phyloP scores from a whole-genome alignment of 2,113 vertebrate species.

The Heteronetta atricapilla region DNA sequence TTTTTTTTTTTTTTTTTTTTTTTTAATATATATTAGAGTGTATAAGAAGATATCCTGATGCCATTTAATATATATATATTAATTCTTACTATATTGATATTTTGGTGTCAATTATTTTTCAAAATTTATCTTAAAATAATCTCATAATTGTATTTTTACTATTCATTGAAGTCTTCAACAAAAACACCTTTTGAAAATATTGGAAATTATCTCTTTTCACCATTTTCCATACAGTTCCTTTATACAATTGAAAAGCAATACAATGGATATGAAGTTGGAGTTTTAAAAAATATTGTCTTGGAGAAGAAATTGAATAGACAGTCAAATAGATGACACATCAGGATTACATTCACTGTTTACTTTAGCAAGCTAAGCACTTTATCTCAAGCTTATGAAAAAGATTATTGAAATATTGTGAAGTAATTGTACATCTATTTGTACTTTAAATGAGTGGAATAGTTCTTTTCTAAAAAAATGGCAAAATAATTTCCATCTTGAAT shows the following conservation, averaged over 20 bases:
- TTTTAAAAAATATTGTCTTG: not conserved
- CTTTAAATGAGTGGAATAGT: not conserved
- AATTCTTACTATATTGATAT: not conserved
- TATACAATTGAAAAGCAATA: not conserved
- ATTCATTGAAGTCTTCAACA: not conserved
- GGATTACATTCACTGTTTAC: not conserved
- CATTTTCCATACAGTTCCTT: not conserved
- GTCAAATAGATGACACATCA: not conserved
- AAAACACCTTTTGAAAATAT: not conserved
- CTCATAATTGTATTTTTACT: not conserved
- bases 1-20: not conserved
- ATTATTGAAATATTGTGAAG: not conserved
- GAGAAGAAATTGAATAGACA: not conserved
- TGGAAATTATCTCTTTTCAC: not conserved
- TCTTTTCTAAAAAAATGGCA: not conserved
- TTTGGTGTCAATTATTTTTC: not conserved
- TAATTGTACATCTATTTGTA: not conserved
- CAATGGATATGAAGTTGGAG: not conserved
- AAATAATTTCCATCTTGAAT: not conserved
- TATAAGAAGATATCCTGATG: not conserved
- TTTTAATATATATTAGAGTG: not conserved
- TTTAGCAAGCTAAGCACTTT: not conserved
- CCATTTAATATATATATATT: not conserved
- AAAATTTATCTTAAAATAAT: not conserved
- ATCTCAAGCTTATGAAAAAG: not conserved